Evolutionary conservation across 2,888 invertebrate species (phyloP), one percentile per base, ranked within the genome.

Genomic region (Lasioglossum pauxillum): DNA sequence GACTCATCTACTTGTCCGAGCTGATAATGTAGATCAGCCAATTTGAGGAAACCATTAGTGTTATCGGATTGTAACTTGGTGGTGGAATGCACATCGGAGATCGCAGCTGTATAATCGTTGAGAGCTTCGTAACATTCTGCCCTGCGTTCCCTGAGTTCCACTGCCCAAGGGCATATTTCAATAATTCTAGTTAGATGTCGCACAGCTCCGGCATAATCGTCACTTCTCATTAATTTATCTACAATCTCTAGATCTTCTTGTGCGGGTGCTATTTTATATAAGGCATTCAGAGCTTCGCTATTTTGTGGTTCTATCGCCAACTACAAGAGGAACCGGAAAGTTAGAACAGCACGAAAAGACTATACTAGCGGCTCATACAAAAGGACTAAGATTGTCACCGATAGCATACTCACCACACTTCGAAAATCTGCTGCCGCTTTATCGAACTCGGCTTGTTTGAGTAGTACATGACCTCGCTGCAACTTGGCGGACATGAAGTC

Each of bases 11-110:
- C 98, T 92, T 99, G 98, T 5, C 99, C 99, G 80, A 99, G 96
- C 90, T 97, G 96, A 95, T 99, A 99, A 78, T 99, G 97, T 85
- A 99, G 95, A 80, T 96, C 96, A 74, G 99, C 97, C n/a, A 99
- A 96, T 89, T 98, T 97, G 92, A 96, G 97, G 95, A 97, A 98
- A 0, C 98, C 99, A 82, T 97, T 97, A 0, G 99, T 99, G 94
- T 99, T 98, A 96, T 99, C 99, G 90, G 98, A 97, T 85, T 98
- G 97, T 84, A 99, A 96, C 92, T 99, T 98, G 83, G 99, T 98
- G 67, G 98, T 98, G 0, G 98, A 97, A 69, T 98, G 96, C 92
- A 99, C 97, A 95, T 99, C 99, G 38, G 97, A 97, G 88, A 99
- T 98, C 27, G 99, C 99, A 67, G 98, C 97, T 93, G 97, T 96